Evolutionary conservation across 2,113 vertebrate genomes (phyloP).

Genomic region (Entosphenus tridentatus): DNA sequence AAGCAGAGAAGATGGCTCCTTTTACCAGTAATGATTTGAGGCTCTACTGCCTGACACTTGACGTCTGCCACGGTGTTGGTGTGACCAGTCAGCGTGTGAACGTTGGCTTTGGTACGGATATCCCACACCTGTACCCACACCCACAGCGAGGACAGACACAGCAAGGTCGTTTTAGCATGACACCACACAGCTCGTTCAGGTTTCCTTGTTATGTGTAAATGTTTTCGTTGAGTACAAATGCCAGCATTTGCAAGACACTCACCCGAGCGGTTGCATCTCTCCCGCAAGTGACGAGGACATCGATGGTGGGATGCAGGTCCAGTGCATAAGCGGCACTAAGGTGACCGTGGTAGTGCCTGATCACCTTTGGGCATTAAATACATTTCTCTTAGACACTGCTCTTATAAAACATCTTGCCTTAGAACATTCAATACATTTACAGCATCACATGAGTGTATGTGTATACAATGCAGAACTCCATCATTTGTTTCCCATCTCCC

Average conservation of each 20-base stretch:
- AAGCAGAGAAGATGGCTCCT: no score
- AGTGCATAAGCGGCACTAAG: constrained; percentile 81
- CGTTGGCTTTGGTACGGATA: constrained; percentile 80
- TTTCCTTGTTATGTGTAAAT: no score
- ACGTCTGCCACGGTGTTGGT: constrained; percentile 94
- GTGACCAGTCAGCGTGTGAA: constrained; percentile 70
- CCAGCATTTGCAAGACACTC: constrained; percentile 11
- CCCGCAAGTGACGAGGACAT: constrained; percentile 82
- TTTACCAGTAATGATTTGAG: constrained; percentile 80
- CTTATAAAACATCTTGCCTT: no score
- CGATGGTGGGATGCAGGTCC: constrained; percentile 82
- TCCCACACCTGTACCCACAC: constrained; percentile 63
- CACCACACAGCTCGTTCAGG: no score
- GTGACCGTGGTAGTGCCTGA: constrained; percentile 89
- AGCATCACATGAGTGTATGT: no score
- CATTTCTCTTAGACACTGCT: no score
- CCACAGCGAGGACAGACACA: neutral
- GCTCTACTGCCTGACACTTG: constrained; percentile 71
- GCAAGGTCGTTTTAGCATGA: no score
- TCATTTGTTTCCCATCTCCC: no score
- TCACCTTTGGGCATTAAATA: constrained; percentile 32
- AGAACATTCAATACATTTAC: no score
- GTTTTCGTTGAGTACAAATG: no score
- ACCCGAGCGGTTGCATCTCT: constrained; percentile 80
- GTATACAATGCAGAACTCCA: no score